Base-by-base conservation (phyloP, 2,888 invertebrate species). In the Cephonodes hylas region DNA sequence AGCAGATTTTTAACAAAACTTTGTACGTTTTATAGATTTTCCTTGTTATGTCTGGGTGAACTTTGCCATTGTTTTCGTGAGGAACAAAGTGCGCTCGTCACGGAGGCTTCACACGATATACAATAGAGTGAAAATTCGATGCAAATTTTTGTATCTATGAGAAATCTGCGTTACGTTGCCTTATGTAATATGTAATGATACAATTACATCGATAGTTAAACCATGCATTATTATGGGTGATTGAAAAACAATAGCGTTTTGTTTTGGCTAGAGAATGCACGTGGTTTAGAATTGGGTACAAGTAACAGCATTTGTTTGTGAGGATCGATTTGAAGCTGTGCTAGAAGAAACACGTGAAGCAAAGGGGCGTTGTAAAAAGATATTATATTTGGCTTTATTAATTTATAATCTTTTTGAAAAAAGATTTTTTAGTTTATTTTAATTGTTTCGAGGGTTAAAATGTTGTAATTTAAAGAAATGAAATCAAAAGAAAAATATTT, bases 61-160 rank as follows among this genome's bases (percentile, higher is more conserved):
- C 90, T 88, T 86, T 86, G 89, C 91, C 88, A 92, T 92, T 92
- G 92, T 92, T 88, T 84, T 59, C 63, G 53, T 59, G 59, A 56
- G 67, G 69, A 68, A 61, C 61, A 61, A 61, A 61, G 61, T 61
- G 46, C 45, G 42, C 72, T 71, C 88, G 88, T 91, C 88, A 89
- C 89, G 89, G 84, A 80, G 67, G 75, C 70, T 88, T 90, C 91
- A 83, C 91, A 90, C 86, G 84, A 77, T 81, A 73, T 77, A 92
- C 91, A 91, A 91, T 91, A 76, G 84, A 86, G 91, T 90, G 92
- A 92, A 92, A 92, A 92, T 91, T 90, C 81, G 87, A 80, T 74
- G 81, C 71, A 79, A 80, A 83, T 89, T 89, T 84, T 84, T 82
- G 69, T 83, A 84, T 85, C 85, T 65, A 65, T 65, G 62, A 56